Base-by-base conservation (phyloP, 2,113 vertebrate species). In the Chitala chitala region DNA sequence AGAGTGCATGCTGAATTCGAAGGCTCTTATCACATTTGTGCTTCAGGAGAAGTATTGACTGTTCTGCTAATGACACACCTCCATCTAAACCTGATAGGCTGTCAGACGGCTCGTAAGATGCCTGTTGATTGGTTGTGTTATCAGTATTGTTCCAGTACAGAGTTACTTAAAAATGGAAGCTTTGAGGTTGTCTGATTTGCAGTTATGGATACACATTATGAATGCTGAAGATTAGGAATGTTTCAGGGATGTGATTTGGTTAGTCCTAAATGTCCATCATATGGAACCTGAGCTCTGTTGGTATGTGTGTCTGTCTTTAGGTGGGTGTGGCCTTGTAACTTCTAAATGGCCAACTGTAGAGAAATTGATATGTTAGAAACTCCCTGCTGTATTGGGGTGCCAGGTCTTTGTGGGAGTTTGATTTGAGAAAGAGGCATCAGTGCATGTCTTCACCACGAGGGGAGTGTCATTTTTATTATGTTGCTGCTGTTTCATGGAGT, bases 81-180 rank as follows among this genome's bases (percentile, higher is more conserved):
- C 53, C 55, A 22, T 12, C 33, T 29, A n/a, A 29, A 46, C 17
- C 9, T 51, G 36, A 73, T 79, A 76, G 70, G 74, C 61, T 48
- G 55, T 13, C 13, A 3, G 31, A 20, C 20, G 7, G 5, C 70
- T 79, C 74, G 71, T 69, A 76, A 76, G 70, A 79, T 76, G 17
- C 46, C 26, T 3, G 22, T 61, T 24, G 40, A 40, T 33, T 13
- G 50, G 24, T 24, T 51, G 71, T 33, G 69, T 78, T 73, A 69
- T 69, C 46, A n/a, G 29, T 42, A 8, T 7, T 13, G 38, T 7
- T 58, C 26, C 48, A 53, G 51, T 29, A 46, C 12, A 40, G 10
- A 9, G 46, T 65, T 66, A 26, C 22, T 59, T 6, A 4, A 7
- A 58, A 5, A 7, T 22, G 54, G 24, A 12, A 36, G 33, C 8